Evolutionary conservation across 2,888 invertebrate species (phyloP).

Genomic region (Pinctada fucata): DNA sequence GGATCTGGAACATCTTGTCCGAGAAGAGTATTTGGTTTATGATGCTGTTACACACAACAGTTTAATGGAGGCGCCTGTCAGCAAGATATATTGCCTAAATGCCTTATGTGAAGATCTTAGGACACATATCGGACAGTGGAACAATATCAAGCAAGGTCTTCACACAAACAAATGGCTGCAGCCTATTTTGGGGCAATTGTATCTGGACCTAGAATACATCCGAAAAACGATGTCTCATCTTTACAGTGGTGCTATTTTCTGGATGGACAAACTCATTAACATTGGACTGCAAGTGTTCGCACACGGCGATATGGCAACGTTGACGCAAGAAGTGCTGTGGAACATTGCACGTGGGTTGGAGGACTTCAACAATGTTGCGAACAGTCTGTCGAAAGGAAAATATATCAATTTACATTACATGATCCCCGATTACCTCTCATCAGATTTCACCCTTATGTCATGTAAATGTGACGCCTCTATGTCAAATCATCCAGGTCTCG

Average conservation of each 20-base stretch:
- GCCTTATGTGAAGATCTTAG: conserved; percentile 75
- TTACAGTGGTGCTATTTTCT: conserved; percentile 68
- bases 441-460: conserved; percentile 18
- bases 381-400: conserved; percentile 50
- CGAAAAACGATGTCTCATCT: conserved; percentile 60
- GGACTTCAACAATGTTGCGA: conserved; percentile 74
- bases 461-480: conserved; percentile 41
- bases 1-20: conserved; percentile 66
- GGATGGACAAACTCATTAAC: conserved; percentile 71
- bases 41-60: conserved; percentile 68
- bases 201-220: conserved; percentile 65
- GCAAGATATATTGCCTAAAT: conserved; percentile 72
- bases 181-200: conserved; percentile 64
- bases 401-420: conserved; percentile 29
- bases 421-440: conserved; percentile 25
- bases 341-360: conserved; percentile 74
- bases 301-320: conserved; percentile 69
- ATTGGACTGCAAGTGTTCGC: conserved; percentile 75
- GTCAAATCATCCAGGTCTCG: conserved; percentile 49
- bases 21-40: conserved; percentile 68
- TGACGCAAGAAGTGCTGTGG: conserved; percentile 74
- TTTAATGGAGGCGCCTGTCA: conserved; percentile 60
- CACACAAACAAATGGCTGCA: conserved; percentile 71
- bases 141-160: conserved; percentile 71
- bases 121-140: conserved; percentile 73